Evolutionary conservation across 2,113 vertebrate genomes (phyloP).

Genomic region (Neotoma lepida): DNA sequence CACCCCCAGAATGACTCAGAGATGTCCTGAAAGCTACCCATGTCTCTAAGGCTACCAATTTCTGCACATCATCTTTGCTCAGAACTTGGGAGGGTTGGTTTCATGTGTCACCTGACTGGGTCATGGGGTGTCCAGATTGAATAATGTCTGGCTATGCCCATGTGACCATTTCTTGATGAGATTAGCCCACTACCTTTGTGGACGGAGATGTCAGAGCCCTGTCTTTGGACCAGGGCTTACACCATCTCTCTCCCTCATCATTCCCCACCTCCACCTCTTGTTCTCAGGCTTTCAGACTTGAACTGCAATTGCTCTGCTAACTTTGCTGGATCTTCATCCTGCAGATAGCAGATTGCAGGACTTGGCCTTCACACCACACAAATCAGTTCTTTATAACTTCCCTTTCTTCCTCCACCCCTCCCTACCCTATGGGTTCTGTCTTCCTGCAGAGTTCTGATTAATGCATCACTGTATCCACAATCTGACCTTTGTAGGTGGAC

Average conservation of each 20-base stretch:
- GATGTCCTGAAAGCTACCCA: not conserved
- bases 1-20: not conserved
- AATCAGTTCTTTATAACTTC: not conserved
- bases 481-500: not conserved
- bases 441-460: not conserved
- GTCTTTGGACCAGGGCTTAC: not conserved
- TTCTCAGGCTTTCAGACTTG: not conserved
- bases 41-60: not conserved
- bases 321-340: not conserved
- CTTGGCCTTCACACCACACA: not conserved
- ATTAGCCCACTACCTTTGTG: not conserved
- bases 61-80: not conserved
- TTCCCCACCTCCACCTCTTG: not conserved
- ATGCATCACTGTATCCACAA: not conserved
- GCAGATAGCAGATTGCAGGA: not conserved
- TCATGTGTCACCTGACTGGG: not conserved
- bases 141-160: not conserved
- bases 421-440: not conserved
- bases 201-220: not conserved
- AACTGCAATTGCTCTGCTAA: not conserved
- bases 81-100: not conserved
- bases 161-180: not conserved
- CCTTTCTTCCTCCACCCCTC: no score
- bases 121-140: not conserved
- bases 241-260: accelerated